Base-by-base conservation (phyloP, 2,797 vertebrate genomes). In the Coccyzus lansbergi region DNA sequence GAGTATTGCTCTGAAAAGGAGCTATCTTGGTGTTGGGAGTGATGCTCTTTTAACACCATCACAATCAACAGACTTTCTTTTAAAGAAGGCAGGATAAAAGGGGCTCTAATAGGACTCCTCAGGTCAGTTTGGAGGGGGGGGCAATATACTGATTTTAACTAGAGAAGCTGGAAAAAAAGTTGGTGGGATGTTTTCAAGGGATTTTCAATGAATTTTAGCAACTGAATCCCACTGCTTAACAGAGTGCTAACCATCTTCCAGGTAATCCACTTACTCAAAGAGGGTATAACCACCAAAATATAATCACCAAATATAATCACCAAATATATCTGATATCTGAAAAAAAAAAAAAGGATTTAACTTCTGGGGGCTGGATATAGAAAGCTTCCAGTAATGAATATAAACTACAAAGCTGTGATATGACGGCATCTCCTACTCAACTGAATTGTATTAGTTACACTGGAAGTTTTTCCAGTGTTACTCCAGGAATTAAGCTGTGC, bases 11-110 rank as follows among this genome's bases (percentile, higher is more conserved):
- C 92, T 97, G 95, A 97, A 97, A 97, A 97, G 96, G 55, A 87
- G 90, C 87, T 77, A 93, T 92, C 94, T 48, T 25, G 80, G 93
- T 94, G 79, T 70, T 74, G 22, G 77, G 86, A 93, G 94, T 22
- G 96, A 97, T 97, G 96, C 96, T 97, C 97, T 97, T 98, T 98
- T 97, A 95, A 95, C 97, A 95, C 36, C 26, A 7, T 33, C n/a
- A 75, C 92, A 92, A 96, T 94, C 96, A 94, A 94, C 85, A 93
- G 93, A 94, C 67, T 71, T 84, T 74, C 83, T 92, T 94, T 85
- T 67, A 87, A 75, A 60, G 82, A 65, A 70, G 16, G 34, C 42
- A 33, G 24, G 42, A 84, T 82, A 91, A 92, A 91, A 81, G 83
- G 67, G 42, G 36, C 72, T 95, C 49, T 68, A 91, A 85, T 10